phyloP scores from a whole-genome alignment of 2,113 vertebrate genomes.

The Elaphurus davidianus region DNA sequence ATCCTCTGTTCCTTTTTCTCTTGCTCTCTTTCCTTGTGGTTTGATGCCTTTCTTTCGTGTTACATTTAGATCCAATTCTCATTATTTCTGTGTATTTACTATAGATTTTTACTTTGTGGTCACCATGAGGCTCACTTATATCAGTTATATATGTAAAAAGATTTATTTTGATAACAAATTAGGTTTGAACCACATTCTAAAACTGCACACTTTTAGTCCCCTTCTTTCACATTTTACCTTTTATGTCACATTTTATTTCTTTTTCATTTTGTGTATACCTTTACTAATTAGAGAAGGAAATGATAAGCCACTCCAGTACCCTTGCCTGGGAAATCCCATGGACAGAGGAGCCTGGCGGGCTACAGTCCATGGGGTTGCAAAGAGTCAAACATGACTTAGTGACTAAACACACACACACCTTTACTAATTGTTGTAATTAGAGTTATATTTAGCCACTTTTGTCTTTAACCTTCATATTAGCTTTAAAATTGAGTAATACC shows the following conservation, averaged over 20 bases:
- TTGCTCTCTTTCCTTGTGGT: background rate
- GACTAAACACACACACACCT: background rate
- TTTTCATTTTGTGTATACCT: background rate
- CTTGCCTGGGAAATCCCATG: background rate
- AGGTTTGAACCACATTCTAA: background rate
- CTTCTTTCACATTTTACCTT: background rate
- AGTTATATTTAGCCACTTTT: background rate
- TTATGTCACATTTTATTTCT: background rate
- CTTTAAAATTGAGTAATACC: background rate
- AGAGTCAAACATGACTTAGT: background rate
- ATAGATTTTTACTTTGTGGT: background rate
- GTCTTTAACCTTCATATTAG: background rate
- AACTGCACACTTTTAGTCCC: background rate
- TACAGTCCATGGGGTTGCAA: background rate
- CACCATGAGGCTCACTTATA: background rate
- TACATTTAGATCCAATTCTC: background rate
- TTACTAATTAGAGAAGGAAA: background rate
- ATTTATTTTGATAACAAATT: background rate
- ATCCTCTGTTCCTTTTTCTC: background rate
- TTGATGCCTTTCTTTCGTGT: background rate
- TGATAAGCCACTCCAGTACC: background rate
- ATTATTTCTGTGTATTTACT: background rate
- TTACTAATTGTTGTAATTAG: background rate
- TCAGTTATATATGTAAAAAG: background rate
- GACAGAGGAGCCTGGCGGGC: background rate